These are phyloP conservation scores for Gila robusta DNA, from an alignment of 2,797 vertebrate species.

Conservation along the genomic window DNA sequence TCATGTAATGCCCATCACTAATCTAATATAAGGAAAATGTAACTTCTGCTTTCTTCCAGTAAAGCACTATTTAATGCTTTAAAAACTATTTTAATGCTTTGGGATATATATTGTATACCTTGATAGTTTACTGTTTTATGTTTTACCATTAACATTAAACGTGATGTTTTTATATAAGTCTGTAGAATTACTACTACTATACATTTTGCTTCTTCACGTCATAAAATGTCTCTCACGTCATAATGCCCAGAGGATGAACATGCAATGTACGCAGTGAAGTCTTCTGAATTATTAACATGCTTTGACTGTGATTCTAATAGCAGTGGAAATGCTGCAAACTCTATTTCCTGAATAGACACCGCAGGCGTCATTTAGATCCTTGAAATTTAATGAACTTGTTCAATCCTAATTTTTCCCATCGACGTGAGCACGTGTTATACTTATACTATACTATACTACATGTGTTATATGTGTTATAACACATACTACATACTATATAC, in stretches of 20 bases:
- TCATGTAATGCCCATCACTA: background rate
- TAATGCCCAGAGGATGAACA: conserved; percentile 16
- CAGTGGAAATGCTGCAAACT: conserved; percentile 14
- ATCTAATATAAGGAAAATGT: background rate
- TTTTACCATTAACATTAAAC: background rate
- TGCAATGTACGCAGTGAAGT: background rate
- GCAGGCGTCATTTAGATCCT: background rate
- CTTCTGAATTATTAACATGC: conserved; percentile 23
- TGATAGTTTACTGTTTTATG: background rate
- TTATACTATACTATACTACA: background rate
- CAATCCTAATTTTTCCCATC: background rate
- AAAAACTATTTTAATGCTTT: background rate
- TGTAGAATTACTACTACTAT: background rate
- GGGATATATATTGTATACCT: background rate
- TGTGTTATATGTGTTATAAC: too few species aligned
- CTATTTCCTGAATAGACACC: background rate
- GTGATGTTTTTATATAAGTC: background rate
- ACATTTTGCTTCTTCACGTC: background rate
- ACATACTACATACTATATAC: too few species aligned
- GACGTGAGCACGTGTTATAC: background rate
- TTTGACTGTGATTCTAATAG: conserved; percentile 21
- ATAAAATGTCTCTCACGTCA: background rate
- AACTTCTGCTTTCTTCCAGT: background rate
- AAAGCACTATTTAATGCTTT: background rate
- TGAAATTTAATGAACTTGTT: background rate